A percentile compares a stretch with the other conserved stretches of the same genome.
phyloP scores from a whole-genome alignment of 2,888 invertebrate species.

The Melipona beecheii region DNA sequence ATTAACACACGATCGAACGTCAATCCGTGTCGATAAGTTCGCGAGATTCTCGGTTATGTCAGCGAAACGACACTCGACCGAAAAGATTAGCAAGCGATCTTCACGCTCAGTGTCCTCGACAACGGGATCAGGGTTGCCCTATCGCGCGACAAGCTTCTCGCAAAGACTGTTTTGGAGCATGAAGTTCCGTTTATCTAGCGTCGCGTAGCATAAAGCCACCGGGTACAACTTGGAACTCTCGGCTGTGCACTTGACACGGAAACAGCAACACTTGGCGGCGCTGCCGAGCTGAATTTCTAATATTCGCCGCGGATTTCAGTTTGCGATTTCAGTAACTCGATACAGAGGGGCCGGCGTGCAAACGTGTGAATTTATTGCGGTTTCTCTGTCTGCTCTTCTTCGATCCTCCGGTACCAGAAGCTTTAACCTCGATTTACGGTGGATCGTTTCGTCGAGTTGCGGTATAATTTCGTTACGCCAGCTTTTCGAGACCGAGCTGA shows the following conservation, averaged over 20 bases:
- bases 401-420: neutral
- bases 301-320: conserved; percentile 13
- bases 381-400: conserved; percentile 13
- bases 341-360: neutral
- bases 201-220: conserved; percentile 2
- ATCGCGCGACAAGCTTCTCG: neutral
- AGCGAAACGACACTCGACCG: neutral
- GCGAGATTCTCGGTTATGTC: neutral
- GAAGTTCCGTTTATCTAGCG: conserved; percentile 25
- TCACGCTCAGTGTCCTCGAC: neutral
- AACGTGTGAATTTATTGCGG: conserved; percentile 39
- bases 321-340: conserved; percentile 16
- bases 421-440: conserved; percentile 43
- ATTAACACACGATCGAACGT: neutral
- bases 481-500: neutral
- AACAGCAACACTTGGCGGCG: conserved; percentile 19
- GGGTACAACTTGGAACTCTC: conserved; percentile 2
- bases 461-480: conserved; percentile 7
- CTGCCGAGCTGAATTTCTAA: conserved; percentile 14
- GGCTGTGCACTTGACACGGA: conserved; percentile 31
- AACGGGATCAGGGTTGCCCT: neutral
- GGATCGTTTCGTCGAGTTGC: conserved; percentile 28
- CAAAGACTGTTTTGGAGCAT: conserved; percentile 14
- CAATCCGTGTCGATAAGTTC: neutral
- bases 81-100: conserved; percentile 1